Conservation (phyloP, 2,888 invertebrate species). For the Drosophila silvestris region DNA sequence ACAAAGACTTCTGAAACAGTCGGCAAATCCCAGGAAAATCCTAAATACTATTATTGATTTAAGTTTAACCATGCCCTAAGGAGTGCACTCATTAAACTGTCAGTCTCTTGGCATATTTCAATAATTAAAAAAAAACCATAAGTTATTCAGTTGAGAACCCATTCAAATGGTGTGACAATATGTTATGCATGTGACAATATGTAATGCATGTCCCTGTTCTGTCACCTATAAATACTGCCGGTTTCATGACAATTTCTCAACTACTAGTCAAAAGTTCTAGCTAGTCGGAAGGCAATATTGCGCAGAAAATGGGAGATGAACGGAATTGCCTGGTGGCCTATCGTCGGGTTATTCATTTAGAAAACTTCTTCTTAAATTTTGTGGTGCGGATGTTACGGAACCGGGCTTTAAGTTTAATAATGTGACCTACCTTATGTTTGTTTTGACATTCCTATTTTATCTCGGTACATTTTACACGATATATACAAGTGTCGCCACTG, state of each 20-base stretch:
- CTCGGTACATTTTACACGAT: constrained; percentile 56
- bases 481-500: constrained; percentile 30
- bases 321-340: not conserved
- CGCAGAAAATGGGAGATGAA: not conserved
- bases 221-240: constrained; percentile 18
- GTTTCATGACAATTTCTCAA: not conserved
- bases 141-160: not conserved
- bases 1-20: constrained; percentile 1
- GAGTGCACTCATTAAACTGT: not conserved
- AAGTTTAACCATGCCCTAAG: not conserved
- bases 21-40: constrained; percentile 13
- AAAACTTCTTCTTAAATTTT: constrained; percentile 1
- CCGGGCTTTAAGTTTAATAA: constrained; percentile 23
- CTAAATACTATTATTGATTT: not conserved
- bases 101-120: constrained; percentile 1
- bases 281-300: not conserved
- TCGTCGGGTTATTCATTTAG: constrained; percentile 18
- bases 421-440: constrained; percentile 24
- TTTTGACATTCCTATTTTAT: constrained; percentile 17
- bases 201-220: not conserved
- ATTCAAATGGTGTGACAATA: not conserved
- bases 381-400: constrained; percentile 40
- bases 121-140: not conserved
- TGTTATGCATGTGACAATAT: not conserved
- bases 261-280: not conserved